Percentiles rank a stretch among this genome's conserved stretches.
Conservation (phyloP, 2,888 invertebrate species). For the Oasisia sp. region DNA sequence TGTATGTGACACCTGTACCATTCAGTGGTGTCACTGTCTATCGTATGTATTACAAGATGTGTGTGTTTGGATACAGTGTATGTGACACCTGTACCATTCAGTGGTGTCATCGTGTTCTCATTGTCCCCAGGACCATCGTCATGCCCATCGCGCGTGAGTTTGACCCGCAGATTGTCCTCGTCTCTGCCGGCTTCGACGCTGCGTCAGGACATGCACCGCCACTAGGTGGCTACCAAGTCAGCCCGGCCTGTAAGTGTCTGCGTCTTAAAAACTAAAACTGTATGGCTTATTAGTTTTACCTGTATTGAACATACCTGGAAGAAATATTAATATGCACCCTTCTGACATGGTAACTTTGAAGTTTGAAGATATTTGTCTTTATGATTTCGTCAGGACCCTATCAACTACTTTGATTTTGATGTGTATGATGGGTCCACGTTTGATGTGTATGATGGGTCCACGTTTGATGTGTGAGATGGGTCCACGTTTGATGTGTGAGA, state of each 20-base stretch:
- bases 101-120: background rate
- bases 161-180: conserved; percentile 91
- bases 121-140: conserved; percentile 78
- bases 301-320: background rate
- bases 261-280: background rate
- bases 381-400: no score
- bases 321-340: no score
- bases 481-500: no score
- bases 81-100: background rate
- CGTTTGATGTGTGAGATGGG: no score
- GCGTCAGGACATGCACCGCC: conserved; percentile 94
- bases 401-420: no score
- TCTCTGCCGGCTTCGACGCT: conserved; percentile 98
- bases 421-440: no score
- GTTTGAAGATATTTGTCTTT: no score
- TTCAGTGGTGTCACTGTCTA: background rate
- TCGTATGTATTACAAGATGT: no score
- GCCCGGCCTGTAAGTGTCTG: conserved; percentile 79
- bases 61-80: background rate
- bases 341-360: no score
- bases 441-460: no score
- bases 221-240: conserved; percentile 93
- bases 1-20: background rate
- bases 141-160: conserved; percentile 89
- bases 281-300: background rate